A percentile compares a stretch with the other conserved stretches of the same genome.
phyloP scores from a whole-genome alignment of 2,888 invertebrate species.

The Baronia brevicornis region DNA sequence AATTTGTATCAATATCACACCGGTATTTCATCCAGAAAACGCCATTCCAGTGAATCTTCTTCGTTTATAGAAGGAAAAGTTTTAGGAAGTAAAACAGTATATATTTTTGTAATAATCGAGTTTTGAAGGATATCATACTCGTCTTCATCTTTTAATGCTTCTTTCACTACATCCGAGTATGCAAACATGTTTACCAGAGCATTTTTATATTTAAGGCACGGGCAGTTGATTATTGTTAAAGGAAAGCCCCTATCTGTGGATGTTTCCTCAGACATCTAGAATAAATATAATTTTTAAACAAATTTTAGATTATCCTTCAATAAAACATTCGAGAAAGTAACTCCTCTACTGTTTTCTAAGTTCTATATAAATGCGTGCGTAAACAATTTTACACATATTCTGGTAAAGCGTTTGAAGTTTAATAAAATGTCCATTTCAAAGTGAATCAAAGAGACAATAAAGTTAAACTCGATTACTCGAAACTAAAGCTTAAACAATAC shows the following conservation, averaged over 20 bases:
- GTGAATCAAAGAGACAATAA: no score
- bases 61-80: conserved; percentile 43
- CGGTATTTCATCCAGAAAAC: conserved; percentile 51
- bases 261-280: conserved; percentile 40
- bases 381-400: no score
- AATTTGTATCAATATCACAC: conserved; percentile 25
- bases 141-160: conserved; percentile 40
- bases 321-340: no score
- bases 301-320: no score
- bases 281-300: conserved; percentile 14
- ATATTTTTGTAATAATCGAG: conserved; percentile 43
- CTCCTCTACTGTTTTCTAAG: no score
- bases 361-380: no score
- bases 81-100: conserved; percentile 52
- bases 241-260: conserved; percentile 54
- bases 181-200: conserved; percentile 46
- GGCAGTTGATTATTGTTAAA: conserved; percentile 47
- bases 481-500: no score
- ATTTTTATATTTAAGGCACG: conserved; percentile 45
- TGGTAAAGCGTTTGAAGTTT: no score
- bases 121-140: conserved; percentile 38
- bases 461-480: no score
- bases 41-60: conserved; percentile 49
- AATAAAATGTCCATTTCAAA: no score
- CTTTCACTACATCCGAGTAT: conserved; percentile 29